Evolutionary conservation across 2,888 invertebrate genomes (phyloP), one percentile per base, ranked within the genome.

Genomic region (Galeopsomyia nigrocyanea): DNA sequence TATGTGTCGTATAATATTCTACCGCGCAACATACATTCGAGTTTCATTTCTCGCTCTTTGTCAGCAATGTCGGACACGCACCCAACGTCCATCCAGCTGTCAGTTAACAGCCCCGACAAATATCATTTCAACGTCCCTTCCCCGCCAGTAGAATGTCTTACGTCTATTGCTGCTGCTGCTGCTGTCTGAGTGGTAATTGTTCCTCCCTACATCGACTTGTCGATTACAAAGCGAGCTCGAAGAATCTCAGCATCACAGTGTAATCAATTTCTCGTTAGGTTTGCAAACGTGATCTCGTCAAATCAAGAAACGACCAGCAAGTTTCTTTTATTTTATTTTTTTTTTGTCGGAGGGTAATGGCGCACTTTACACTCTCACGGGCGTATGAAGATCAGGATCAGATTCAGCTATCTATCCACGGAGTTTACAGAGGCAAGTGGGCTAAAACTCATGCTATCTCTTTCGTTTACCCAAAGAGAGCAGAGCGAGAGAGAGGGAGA

Each of bases 71-170:
- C 39, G 13, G 39, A 7, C 39, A 39, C 39, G 39, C 39, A 13
- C 7, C 13, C 7, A 80, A 79, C 75, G 83, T 82, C 83, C 77
- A 73, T 83, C 79, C 73, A 63, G 63, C 77, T 83, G 83, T 83
- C 83, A 83, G 81, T 83, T 83, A 83, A 78, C 78, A 78, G 79
- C 78, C 74, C 26, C 69, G 78, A 80, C 80, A 83, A 83, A 83
- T 82, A 82, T 81, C 82, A 81, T 82, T 81, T 81, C 79, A 77
- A 73, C 76, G 70, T 76, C 55, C 10, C 26, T 26, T 5, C 26
- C 26, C 26, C 26, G 26, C n/a, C n/a, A n/a, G n/a, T n/a, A n/a
- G 26, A 26, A 10, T 10, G 39, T 10, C 39, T 39, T 39, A 10
- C 17, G 53, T n/a, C 16, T n/a, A n/a, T n/a, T n/a, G n/a, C n/a